A percentile compares a stretch with the other conserved stretches of the same genome.
Conservation (phyloP, 2,888 invertebrate genomes). For the Herminia tarsipennalis region DNA sequence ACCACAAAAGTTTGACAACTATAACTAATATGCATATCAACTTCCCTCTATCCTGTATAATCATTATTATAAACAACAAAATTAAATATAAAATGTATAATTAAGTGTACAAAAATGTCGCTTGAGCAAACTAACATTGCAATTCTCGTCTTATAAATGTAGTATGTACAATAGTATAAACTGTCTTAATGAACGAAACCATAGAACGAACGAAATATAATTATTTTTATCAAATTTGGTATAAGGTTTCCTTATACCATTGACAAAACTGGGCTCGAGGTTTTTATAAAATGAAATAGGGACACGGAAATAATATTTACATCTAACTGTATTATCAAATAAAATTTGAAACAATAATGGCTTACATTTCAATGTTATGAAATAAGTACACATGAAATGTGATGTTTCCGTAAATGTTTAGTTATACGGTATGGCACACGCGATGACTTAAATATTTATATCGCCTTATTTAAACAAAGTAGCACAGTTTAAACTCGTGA, state of each 20-base stretch:
- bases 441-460: slow-evolving; percentile 27
- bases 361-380: slow-evolving; percentile 37
- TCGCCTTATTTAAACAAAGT: no score
- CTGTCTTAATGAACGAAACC: slow-evolving; percentile 14
- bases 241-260: no score
- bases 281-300: no score
- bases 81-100: slow-evolving; percentile 26
- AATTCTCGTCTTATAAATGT: slow-evolving; percentile 17
- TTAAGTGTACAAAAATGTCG: slow-evolving; percentile 22
- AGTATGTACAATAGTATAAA: slow-evolving; percentile 29
- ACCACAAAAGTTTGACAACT: slow-evolving; percentile 36
- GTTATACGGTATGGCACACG: slow-evolving; percentile 50
- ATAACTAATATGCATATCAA: slow-evolving; percentile 13
- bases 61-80: slow-evolving; percentile 30
- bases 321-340: slow-evolving; percentile 12
- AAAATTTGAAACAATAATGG: slow-evolving; percentile 21
- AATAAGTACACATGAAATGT: slow-evolving; percentile 43
- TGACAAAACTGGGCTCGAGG: no score
- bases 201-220: no score
- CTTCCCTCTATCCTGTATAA: slow-evolving; percentile 14
- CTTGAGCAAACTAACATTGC: slow-evolving; percentile 44
- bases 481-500: no score
- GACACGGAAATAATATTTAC: no score
- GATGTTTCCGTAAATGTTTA: slow-evolving; percentile 51
- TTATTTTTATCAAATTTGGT: no score